A percentile compares a stretch with the other conserved stretches of the same genome.
Conservation (phyloP, 2,797 vertebrate species). For the Percopsis omiscomaycus region DNA sequence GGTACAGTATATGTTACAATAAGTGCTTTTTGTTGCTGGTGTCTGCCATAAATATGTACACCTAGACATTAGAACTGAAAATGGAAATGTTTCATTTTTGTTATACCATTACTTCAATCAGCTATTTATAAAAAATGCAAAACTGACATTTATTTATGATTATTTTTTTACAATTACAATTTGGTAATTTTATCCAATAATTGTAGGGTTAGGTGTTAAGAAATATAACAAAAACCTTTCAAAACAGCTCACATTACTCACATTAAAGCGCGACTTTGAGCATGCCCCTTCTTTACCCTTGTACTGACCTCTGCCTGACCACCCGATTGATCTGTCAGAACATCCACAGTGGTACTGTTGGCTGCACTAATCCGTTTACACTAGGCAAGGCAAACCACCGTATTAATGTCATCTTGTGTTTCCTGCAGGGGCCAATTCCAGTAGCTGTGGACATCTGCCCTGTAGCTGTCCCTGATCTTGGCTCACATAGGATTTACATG, state of each 20-base stretch:
- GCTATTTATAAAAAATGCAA: too few species aligned
- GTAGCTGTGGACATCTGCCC: conserved; percentile 46
- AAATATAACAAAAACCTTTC: conserved; percentile 43
- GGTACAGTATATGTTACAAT: too few species aligned
- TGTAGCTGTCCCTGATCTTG: conserved; percentile 38
- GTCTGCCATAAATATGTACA: too few species aligned
- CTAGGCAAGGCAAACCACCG: conserved; percentile 48
- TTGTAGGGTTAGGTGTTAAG: too few species aligned
- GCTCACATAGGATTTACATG: conserved; percentile 52
- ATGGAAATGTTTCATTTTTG: too few species aligned
- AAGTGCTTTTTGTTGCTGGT: too few species aligned
- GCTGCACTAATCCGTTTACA: conserved; percentile 57
- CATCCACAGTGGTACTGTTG: conserved; percentile 44
- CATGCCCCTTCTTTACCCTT: conserved; percentile 27
- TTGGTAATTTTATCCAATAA: too few species aligned
- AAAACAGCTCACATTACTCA: conserved; percentile 33
- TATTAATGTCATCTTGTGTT: conserved; percentile 67
- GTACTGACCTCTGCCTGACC: conserved; percentile 12
- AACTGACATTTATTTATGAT: too few species aligned
- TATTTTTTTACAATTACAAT: too few species aligned
- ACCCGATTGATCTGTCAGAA: conserved; percentile 24
- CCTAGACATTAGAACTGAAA: too few species aligned
- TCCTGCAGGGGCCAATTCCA: conserved; percentile 56
- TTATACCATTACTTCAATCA: too few species aligned
- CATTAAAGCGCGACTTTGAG: conserved; percentile 39